Evolutionary conservation across 2,113 vertebrate genomes (phyloP).

Genomic region (Thamnophis sirtalis): DNA sequence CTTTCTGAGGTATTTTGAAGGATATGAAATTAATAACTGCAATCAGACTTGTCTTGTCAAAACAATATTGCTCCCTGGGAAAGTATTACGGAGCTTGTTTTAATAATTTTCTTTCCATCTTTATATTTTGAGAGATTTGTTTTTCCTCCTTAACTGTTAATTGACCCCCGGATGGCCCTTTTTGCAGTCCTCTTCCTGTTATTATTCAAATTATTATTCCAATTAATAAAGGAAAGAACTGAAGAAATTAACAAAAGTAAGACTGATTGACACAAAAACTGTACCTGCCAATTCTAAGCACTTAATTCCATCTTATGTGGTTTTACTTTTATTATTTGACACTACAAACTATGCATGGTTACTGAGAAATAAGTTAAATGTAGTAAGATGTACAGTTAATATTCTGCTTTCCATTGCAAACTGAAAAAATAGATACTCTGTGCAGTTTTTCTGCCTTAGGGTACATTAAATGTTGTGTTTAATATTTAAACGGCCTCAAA

Average conservation of each 20-base stretch:
- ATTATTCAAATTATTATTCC: neutral
- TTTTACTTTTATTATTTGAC: neutral
- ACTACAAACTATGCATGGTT: neutral
- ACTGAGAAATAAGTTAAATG: neutral
- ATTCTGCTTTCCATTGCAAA: neutral
- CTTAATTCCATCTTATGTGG: neutral
- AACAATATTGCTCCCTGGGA: neutral
- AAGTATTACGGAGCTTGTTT: neutral
- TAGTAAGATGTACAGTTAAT: neutral
- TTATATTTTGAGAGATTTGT: neutral
- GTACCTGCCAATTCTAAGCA: neutral
- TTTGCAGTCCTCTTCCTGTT: slow-evolving; percentile 6
- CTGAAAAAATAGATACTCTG: neutral
- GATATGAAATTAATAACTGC: slow-evolving; percentile 1
- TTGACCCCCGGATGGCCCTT: neutral
- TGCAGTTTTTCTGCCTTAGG: neutral
- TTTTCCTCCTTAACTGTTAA: neutral
- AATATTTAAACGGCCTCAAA: neutral
- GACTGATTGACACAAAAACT: neutral
- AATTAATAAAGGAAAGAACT: neutral
- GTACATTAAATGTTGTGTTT: neutral
- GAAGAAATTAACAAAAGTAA: neutral
- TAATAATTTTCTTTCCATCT: neutral
- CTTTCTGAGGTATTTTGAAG: neutral
- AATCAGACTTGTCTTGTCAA: neutral